Conservation (phyloP, 35 echinoderm and acorn worm species). For the Heliocidaris erythrogramma region DNA sequence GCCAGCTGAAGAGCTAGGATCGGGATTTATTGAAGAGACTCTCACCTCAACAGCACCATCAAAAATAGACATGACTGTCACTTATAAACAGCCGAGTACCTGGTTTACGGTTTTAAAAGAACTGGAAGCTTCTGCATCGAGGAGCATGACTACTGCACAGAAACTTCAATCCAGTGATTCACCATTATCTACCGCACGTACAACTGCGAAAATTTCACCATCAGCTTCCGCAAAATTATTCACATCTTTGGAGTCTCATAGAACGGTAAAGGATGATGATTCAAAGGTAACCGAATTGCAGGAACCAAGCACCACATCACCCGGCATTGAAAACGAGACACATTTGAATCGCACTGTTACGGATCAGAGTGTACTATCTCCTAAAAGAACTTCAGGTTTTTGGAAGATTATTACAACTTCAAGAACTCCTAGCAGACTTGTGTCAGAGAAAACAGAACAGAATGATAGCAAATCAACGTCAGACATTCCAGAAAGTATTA, state of each 20-base stretch:
- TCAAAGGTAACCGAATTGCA: not conserved
- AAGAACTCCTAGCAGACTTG: not conserved
- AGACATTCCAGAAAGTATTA: not conserved
- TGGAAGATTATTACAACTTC: not conserved
- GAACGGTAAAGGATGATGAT: not conserved
- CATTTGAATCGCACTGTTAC: not conserved
- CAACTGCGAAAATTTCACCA: not conserved
- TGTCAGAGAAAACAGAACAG: not conserved
- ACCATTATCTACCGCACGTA: not conserved
- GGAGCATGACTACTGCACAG: not conserved
- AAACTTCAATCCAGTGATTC: not conserved
- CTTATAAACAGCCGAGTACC: not conserved
- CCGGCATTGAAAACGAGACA: not conserved
- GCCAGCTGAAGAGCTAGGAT: not conserved
- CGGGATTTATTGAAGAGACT: not conserved
- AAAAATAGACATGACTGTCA: not conserved
- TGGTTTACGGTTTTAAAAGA: not conserved
- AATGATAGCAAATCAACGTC: not conserved
- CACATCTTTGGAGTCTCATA: conserved; percentile 8
- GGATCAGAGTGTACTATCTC: too few species aligned
- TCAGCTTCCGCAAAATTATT: conserved; percentile 10
- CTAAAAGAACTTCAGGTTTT: too few species aligned
- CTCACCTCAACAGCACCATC: not conserved
- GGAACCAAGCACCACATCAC: not conserved
- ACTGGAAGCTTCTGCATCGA: not conserved